Conservation (phyloP, 2,113 vertebrate genomes). For the Tonatia bakeri region DNA sequence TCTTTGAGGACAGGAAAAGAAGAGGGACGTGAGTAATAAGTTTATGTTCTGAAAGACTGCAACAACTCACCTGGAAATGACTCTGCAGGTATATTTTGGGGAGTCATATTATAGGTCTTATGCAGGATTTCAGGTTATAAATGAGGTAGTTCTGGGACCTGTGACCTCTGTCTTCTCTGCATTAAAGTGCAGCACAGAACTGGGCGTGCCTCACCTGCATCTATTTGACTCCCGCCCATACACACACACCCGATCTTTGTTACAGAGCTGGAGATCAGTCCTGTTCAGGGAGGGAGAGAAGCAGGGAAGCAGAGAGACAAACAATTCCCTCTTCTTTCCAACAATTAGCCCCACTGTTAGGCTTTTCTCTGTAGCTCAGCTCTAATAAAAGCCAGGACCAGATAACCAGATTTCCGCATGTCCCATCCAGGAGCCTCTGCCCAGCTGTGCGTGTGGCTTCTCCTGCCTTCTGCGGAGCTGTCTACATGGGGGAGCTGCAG, state of each 20-base stretch:
- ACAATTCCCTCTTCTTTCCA: neutral
- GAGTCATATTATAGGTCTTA: neutral
- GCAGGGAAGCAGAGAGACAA: neutral
- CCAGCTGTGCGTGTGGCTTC: neutral
- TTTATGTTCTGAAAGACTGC: neutral
- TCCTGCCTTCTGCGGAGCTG: neutral
- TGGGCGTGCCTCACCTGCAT: neutral
- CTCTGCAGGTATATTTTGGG: neutral
- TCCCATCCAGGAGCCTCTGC: neutral
- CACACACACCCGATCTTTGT: too few species aligned
- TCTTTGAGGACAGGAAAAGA: neutral
- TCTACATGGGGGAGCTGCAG: neutral
- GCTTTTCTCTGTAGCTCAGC: constrained; percentile 17
- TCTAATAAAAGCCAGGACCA: neutral
- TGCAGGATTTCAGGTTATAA: neutral
- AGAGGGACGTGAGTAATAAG: neutral
- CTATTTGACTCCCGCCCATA: neutral
- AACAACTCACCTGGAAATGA: neutral
- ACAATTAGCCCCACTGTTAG: neutral
- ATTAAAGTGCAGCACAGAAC: neutral
- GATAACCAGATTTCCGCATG: neutral
- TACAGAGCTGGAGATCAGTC: neutral
- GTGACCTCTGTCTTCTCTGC: neutral
- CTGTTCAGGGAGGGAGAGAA: neutral
- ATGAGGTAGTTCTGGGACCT: neutral